Conservation (phyloP, 2,113 vertebrate species). For the Urocynchramus pylzowi region DNA sequence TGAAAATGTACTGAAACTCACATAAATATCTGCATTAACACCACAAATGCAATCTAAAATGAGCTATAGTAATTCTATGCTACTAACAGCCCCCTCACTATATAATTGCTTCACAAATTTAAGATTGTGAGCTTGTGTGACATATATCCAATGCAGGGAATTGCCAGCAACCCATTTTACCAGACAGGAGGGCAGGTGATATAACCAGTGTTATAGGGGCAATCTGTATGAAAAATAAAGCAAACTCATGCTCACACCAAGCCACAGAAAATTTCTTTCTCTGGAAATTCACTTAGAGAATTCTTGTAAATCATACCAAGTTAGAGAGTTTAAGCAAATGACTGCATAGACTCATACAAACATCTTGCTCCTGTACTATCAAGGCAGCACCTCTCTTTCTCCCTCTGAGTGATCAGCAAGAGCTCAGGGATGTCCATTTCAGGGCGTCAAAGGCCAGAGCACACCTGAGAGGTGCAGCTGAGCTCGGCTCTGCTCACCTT, state of each 20-base stretch:
- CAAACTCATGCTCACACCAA: neutral
- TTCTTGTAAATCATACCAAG: neutral
- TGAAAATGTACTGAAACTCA: neutral
- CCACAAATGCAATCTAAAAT: neutral
- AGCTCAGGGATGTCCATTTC: neutral
- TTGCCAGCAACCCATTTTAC: neutral
- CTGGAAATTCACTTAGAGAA: neutral
- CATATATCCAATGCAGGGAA: neutral
- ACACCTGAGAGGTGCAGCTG: neutral
- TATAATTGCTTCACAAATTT: neutral
- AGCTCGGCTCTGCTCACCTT: neutral
- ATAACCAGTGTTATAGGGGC: neutral
- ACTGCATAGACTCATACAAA: neutral
- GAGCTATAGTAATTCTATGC: neutral
- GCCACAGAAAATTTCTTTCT: neutral
- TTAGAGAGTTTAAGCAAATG: neutral
- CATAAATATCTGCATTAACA: neutral
- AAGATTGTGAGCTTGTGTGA: neutral
- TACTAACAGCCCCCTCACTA: neutral
- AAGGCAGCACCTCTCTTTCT: neutral
- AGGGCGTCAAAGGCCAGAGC: neutral
- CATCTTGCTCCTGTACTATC: neutral
- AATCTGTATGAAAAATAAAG: neutral
- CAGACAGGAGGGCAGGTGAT: neutral
- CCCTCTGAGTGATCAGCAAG: neutral